phyloP scores from a whole-genome alignment of 2,888 invertebrate species.

The Scotopteryx bipunctaria region DNA sequence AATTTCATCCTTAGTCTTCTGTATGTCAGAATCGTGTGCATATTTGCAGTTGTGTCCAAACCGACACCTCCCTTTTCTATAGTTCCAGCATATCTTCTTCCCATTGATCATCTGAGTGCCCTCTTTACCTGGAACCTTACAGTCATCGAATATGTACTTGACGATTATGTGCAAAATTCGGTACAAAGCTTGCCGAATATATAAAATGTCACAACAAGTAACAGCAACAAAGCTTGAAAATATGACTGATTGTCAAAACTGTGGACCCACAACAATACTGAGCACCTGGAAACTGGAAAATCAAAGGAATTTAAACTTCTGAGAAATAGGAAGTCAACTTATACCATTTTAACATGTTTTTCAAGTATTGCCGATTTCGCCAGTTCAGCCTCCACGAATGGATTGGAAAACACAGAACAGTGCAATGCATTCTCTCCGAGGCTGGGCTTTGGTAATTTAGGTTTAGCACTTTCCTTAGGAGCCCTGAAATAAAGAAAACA shows the following conservation, averaged over 20 bases:
- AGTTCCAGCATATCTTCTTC: slow-evolving; percentile 96
- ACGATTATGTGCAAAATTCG: slow-evolving; percentile 63
- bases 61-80: slow-evolving; percentile 93
- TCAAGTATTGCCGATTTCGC: slow-evolving; percentile 94
- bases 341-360: slow-evolving; percentile 96
- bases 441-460: slow-evolving; percentile 85
- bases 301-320: slow-evolving; percentile 1
- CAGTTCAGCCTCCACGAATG: slow-evolving; percentile 92
- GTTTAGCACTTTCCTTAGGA: slow-evolving; percentile 49
- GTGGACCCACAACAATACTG: no score
- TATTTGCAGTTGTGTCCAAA: slow-evolving; percentile 96
- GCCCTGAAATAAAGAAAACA: slow-evolving; percentile 14
- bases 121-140: slow-evolving; percentile 86
- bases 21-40: slow-evolving; percentile 94
- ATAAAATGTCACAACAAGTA: slow-evolving; percentile 1
- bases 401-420: slow-evolving; percentile 93
- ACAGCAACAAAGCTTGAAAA: no score
- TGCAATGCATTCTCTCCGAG: slow-evolving; percentile 82
- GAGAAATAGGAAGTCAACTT: slow-evolving; percentile 76
- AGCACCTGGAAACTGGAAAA: background rate
- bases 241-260: background rate
- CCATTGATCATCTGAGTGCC: slow-evolving; percentile 92
- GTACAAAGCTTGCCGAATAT: slow-evolving; percentile 23
- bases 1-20: slow-evolving; percentile 84
- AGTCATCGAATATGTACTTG: slow-evolving; percentile 83